Percentiles rank a stretch among this genome's conserved stretches.
Conservation (phyloP, 2,888 invertebrate species). For the Sesamia inferens region DNA sequence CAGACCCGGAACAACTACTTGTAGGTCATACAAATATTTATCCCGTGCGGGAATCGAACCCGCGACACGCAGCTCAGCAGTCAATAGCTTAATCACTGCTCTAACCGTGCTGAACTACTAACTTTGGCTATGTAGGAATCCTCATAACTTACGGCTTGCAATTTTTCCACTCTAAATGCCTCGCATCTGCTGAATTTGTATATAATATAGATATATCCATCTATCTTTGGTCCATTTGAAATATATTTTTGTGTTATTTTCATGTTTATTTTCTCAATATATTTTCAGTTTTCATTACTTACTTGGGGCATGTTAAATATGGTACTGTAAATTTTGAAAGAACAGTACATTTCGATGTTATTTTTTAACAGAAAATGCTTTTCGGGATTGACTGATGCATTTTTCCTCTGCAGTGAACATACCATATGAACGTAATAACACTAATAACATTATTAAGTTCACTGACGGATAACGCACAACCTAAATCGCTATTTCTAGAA, state of each 20-base stretch:
- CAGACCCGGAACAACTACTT: too few relatives aligned
- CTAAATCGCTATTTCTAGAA: neutral
- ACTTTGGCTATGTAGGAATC: conserved; percentile 2
- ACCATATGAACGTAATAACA: too few relatives aligned
- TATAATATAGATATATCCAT: neutral
- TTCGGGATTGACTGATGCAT: neutral
- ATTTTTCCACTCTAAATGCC: conserved; percentile 20
- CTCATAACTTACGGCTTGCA: conserved; percentile 26
- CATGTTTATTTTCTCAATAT: conserved; percentile 17
- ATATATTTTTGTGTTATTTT: conserved; percentile 31
- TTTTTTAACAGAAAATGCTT: neutral
- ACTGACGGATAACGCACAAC: neutral
- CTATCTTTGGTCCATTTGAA: conserved; percentile 26
- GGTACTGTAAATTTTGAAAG: neutral
- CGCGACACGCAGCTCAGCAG: too few relatives aligned
- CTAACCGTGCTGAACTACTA: too few relatives aligned
- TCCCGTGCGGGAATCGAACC: too few relatives aligned
- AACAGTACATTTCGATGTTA: neutral
- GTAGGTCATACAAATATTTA: too few relatives aligned
- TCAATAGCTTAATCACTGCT: too few relatives aligned
- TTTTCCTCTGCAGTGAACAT: neutral
- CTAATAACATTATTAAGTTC: neutral
- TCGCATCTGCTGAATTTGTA: conserved; percentile 16
- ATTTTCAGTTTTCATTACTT: conserved; percentile 21
- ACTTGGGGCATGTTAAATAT: conserved; percentile 5